phyloP scores from a whole-genome alignment of 1,140 invertebrate species.

The Plectrocnemia conspersa region DNA sequence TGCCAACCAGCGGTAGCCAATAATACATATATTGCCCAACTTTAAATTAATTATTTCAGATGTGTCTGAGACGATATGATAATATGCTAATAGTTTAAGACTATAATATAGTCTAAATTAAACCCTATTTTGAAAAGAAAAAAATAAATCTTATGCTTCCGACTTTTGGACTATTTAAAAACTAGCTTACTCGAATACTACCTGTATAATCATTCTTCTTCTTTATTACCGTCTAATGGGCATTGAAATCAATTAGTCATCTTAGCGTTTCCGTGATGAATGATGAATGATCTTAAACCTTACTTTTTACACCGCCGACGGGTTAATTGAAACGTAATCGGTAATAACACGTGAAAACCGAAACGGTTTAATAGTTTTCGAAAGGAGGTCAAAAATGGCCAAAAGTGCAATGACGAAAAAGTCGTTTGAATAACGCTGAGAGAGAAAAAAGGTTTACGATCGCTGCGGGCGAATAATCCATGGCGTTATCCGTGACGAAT shows the following conservation, averaged over 20 bases:
- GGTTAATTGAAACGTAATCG: constrained; percentile 4
- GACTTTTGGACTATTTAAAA: too few relatives aligned
- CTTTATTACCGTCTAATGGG: too few relatives aligned
- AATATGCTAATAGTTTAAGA: too few relatives aligned
- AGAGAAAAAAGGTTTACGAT: not conserved
- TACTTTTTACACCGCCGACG: too few relatives aligned
- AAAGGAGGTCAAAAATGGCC: not conserved
- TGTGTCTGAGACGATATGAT: not conserved
- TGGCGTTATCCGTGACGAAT: constrained; percentile 20
- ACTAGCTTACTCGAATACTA: too few relatives aligned
- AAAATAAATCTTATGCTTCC: too few relatives aligned
- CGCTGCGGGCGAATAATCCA: constrained; percentile 1
- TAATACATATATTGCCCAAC: not conserved
- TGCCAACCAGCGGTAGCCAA: not conserved
- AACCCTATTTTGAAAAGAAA: too few relatives aligned
- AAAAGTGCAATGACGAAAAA: not conserved
- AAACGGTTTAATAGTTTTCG: not conserved
- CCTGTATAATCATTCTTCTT: too few relatives aligned
- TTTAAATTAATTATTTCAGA: not conserved
- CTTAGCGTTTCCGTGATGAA: too few relatives aligned
- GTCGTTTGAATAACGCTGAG: not conserved
- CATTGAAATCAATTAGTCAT: too few relatives aligned
- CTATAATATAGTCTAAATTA: too few relatives aligned
- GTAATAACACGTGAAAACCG: not conserved
- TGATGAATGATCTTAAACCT: too few relatives aligned